Conservation (phyloP, 2,797 vertebrate genomes). For the Rhinogobio ventralis region DNA sequence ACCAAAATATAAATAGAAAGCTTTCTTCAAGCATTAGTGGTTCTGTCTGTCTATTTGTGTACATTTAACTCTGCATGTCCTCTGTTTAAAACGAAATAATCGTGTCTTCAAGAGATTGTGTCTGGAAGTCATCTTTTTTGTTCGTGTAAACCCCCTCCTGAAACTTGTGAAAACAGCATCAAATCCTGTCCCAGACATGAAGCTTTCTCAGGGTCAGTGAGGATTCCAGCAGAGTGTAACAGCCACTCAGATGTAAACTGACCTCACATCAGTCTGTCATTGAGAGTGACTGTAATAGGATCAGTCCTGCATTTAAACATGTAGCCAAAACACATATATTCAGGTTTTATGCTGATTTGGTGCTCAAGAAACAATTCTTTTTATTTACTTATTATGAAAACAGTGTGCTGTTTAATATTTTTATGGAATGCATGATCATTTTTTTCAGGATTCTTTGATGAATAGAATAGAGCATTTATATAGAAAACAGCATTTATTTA, state of each 20-base stretch:
- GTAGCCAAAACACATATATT: conserved; percentile 6
- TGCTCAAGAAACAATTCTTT: not conserved
- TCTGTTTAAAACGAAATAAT: conserved; percentile 13
- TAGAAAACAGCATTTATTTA: not conserved
- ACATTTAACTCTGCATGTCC: not conserved
- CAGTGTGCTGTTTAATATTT: not conserved
- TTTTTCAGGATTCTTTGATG: not conserved
- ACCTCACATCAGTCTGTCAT: conserved; percentile 28
- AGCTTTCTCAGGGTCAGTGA: conserved; percentile 36
- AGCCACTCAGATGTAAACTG: conserved; percentile 25
- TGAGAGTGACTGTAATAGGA: conserved; percentile 11
- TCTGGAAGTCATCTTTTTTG: conserved; percentile 24
- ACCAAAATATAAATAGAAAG: not conserved
- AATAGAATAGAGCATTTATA: not conserved
- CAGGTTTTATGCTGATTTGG: not conserved
- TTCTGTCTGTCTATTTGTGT: conserved; percentile 16
- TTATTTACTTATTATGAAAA: not conserved
- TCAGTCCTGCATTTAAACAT: conserved; percentile 24
- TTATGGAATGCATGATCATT: not conserved
- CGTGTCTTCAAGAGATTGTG: conserved; percentile 22
- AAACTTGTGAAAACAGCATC: conserved; percentile 34
- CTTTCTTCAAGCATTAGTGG: not conserved
- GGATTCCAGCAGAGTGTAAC: conserved; percentile 13
- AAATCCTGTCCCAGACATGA: conserved; percentile 39
- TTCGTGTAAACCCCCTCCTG: not conserved